phyloP scores from a whole-genome alignment of 2,888 invertebrate genomes.

The Xestobium rufovillosum region DNA sequence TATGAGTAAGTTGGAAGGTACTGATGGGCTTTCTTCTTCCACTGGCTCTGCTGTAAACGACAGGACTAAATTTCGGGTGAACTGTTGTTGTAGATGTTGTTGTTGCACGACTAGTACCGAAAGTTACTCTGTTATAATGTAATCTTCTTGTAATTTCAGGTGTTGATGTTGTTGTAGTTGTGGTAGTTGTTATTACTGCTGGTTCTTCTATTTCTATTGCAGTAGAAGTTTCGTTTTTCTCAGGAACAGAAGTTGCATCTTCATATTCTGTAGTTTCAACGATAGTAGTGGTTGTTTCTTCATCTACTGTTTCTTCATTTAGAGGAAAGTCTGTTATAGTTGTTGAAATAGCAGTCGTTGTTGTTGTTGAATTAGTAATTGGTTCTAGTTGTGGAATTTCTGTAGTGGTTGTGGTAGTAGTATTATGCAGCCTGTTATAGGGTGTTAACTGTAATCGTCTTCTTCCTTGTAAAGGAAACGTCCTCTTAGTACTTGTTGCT shows the following conservation, averaged over 20 bases:
- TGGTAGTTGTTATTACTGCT: slow-evolving; percentile 10
- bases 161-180: slow-evolving; percentile 7
- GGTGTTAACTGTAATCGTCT: background rate
- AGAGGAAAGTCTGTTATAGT: slow-evolving; percentile 12
- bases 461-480: too few species aligned
- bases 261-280: slow-evolving; percentile 6
- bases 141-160: slow-evolving; percentile 10
- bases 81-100: too few species aligned
- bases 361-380: slow-evolving; percentile 7
- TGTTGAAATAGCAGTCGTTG: slow-evolving; percentile 2
- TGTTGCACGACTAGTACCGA: too few species aligned
- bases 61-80: too few species aligned
- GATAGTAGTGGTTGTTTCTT: slow-evolving; percentile 9
- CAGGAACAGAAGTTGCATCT: slow-evolving; percentile 8
- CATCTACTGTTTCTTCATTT: slow-evolving; percentile 8
- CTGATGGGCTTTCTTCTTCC: too few species aligned
- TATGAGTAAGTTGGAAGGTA: slow-evolving; percentile 13
- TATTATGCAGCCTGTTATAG: background rate
- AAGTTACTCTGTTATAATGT: too few species aligned
- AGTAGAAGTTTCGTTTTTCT: slow-evolving; percentile 13
- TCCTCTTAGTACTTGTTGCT: background rate
- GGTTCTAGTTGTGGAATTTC: slow-evolving; percentile 10
- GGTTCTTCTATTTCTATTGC: slow-evolving; percentile 12
- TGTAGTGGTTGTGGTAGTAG: slow-evolving; percentile 10
- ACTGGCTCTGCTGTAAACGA: too few species aligned